These are phyloP conservation scores for Drosophila parabipectinata DNA, from an alignment of 1,140 invertebrate genomes.

Conservation along the genomic window DNA sequence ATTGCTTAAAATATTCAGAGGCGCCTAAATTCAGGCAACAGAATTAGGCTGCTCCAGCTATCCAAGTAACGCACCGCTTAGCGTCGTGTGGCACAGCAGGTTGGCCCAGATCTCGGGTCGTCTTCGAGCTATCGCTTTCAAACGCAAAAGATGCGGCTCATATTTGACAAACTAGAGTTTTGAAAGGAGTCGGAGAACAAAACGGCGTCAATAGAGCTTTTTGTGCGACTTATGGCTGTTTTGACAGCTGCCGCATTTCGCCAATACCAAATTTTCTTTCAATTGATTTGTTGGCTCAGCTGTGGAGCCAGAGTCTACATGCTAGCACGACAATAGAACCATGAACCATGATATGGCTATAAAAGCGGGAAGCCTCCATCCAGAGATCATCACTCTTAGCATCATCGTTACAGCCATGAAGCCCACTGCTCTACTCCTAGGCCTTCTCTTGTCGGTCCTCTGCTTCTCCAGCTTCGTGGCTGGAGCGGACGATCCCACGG, in stretches of 20 bases:
- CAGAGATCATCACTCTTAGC: constrained; percentile 11
- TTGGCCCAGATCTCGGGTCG: constrained; percentile 1
- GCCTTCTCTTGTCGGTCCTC: constrained; percentile 20
- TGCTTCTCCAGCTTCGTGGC: constrained; percentile 7
- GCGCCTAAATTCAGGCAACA: constrained; percentile 12
- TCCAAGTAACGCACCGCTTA: neutral
- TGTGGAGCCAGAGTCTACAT: neutral
- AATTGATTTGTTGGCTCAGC: constrained; percentile 31
- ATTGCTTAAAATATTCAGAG: neutral
- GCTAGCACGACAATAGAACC: neutral
- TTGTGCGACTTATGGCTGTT: constrained; percentile 3
- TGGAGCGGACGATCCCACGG: neutral
- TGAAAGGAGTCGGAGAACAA: neutral
- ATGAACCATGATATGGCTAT: neutral
- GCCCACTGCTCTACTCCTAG: constrained; percentile 12
- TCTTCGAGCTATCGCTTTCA: neutral
- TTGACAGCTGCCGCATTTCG: constrained; percentile 16
- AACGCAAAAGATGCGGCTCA: constrained; percentile 1
- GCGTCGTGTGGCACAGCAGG: neutral
- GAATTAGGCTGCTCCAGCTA: neutral
- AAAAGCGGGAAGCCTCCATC: neutral
- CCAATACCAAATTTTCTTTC: constrained; percentile 16
- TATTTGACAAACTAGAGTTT: constrained; percentile 10
- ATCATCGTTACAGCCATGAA: constrained; percentile 14
- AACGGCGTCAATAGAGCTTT: neutral